phyloP scores from a whole-genome alignment of 2,888 invertebrate genomes.

The Steinernema hermaphroditum region DNA sequence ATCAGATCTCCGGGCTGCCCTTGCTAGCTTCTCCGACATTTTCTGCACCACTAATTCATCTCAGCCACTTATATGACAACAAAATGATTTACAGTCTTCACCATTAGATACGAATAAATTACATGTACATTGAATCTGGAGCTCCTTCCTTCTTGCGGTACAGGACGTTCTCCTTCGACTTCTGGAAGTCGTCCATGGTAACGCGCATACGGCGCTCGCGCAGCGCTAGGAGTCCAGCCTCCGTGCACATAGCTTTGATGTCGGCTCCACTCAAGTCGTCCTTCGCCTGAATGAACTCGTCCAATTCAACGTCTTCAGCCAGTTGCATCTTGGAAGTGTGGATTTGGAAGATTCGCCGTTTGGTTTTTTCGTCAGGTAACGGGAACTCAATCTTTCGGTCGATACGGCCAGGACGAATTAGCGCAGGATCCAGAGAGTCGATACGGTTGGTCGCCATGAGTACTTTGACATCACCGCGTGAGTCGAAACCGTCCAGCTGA shows the following conservation, averaged over 20 bases:
- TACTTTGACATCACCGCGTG: slow-evolving; percentile 92
- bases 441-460: slow-evolving; percentile 97
- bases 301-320: slow-evolving; percentile 91
- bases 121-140: slow-evolving; percentile 96
- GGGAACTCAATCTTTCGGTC: slow-evolving; percentile 99
- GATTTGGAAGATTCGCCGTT: slow-evolving; percentile 77
- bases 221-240: slow-evolving; percentile 95
- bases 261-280: slow-evolving; percentile 91
- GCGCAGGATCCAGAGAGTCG: slow-evolving; percentile 95
- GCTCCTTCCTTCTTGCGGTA: slow-evolving; percentile 99
- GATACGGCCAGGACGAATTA: slow-evolving; percentile 96
- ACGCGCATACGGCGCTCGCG: slow-evolving; percentile 98
- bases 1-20: no score
- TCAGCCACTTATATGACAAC: no score
- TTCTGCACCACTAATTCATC: no score
- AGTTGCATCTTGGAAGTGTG: slow-evolving; percentile 99
- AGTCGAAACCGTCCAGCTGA: slow-evolving; percentile 96
- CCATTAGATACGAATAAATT: slow-evolving; percentile 33
- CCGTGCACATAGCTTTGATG: slow-evolving; percentile 90
- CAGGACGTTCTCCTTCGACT: slow-evolving; percentile 97
- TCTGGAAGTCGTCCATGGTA: slow-evolving; percentile 98
- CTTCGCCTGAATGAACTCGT: slow-evolving; percentile 96
- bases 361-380: slow-evolving; percentile 96
- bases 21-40: no score
- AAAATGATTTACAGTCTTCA: no score